These are phyloP conservation scores for Drosophila parabipectinata DNA, from an alignment of 1,140 invertebrate genomes.

Conservation along the genomic window DNA sequence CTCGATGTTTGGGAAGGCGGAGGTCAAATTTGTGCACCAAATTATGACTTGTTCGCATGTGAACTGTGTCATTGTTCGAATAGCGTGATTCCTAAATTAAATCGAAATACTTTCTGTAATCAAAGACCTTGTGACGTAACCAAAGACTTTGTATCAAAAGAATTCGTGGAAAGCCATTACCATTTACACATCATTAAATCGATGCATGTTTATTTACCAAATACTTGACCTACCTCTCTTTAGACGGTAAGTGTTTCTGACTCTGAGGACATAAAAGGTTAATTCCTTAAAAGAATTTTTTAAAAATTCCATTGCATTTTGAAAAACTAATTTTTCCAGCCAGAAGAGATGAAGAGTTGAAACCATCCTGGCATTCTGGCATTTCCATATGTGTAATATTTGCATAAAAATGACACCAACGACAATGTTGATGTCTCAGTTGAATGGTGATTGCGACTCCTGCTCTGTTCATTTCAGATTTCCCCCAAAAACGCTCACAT, in stretches of 20 bases:
- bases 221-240: conserved; percentile 15
- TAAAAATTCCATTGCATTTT: background rate
- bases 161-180: background rate
- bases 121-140: conserved; percentile 42
- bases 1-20: conserved; percentile 49
- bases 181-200: conserved; percentile 61
- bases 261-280: background rate
- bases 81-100: conserved; percentile 29
- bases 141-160: conserved; percentile 53
- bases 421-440: conserved; percentile 46
- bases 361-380: conserved; percentile 10
- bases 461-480: conserved; percentile 4
- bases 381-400: conserved; percentile 55
- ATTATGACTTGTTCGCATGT: conserved; percentile 52
- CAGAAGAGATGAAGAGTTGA: background rate
- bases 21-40: conserved; percentile 19
- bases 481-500: background rate
- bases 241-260: background rate
- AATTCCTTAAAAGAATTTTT: background rate
- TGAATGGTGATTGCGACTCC: conserved; percentile 43
- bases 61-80: conserved; percentile 12
- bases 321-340: background rate
- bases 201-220: background rate
- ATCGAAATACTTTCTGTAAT: conserved; percentile 8
- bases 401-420: conserved; percentile 58